Evolutionary conservation across 1,140 invertebrate species (phyloP).

Genomic region (Danaus plexippus): DNA sequence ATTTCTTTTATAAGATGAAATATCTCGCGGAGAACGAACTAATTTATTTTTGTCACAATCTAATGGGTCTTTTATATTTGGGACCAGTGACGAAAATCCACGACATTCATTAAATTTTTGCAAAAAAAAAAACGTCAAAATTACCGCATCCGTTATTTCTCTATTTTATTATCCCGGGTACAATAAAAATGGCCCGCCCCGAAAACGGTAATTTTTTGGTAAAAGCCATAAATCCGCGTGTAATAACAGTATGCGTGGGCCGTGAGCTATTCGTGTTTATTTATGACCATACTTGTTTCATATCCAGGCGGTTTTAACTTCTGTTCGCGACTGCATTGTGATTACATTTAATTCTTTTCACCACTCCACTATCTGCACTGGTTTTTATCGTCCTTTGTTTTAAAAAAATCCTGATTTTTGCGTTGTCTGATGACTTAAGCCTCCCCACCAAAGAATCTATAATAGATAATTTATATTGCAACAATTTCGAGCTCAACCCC

Average conservation of each 20-base stretch:
- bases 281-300: slow-evolving; percentile 64
- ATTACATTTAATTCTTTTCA: slow-evolving; percentile 47
- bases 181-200: slow-evolving; percentile 29
- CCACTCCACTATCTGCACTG: slow-evolving; percentile 32
- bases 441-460: no score
- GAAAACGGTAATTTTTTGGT: slow-evolving; percentile 53
- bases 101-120: background rate
- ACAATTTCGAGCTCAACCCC: no score
- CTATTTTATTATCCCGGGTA: slow-evolving; percentile 14
- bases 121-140: slow-evolving; percentile 1
- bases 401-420: slow-evolving; percentile 24
- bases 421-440: no score
- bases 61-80: no score
- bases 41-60: no score
- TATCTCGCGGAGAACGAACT: no score
- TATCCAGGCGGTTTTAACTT: slow-evolving; percentile 54
- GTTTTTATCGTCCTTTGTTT: slow-evolving; percentile 35
- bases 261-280: slow-evolving; percentile 58
- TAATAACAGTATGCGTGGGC: slow-evolving; percentile 51
- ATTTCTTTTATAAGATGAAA: no score
- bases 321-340: slow-evolving; percentile 50
- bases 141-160: background rate
- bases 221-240: slow-evolving; percentile 53
- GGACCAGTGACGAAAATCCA: no score
- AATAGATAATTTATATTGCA: no score